A percentile compares a stretch with the other conserved stretches of the same genome.
These are phyloP conservation scores for Theristicus caerulescens DNA, from an alignment of 2,113 vertebrate genomes.

Conservation along the genomic window DNA sequence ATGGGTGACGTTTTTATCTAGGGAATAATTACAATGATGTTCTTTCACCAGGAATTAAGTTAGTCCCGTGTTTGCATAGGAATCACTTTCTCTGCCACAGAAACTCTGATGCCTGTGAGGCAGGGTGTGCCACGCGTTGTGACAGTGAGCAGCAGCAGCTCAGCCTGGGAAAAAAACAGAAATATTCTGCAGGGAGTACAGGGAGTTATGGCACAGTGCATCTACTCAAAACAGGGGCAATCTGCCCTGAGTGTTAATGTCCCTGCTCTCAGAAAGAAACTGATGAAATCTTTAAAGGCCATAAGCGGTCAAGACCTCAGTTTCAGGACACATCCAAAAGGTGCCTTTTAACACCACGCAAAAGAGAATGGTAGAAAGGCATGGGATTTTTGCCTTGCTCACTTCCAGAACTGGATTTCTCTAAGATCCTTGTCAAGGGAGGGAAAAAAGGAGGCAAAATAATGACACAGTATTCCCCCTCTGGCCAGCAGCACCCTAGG, in stretches of 20 bases:
- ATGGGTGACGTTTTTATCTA: background rate
- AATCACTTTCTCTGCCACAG: background rate
- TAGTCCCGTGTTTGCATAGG: background rate
- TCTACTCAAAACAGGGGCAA: background rate
- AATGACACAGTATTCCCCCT: background rate
- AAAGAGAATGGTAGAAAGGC: background rate
- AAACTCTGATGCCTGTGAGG: background rate
- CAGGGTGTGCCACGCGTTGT: rapidly evolving
- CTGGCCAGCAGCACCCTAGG: background rate
- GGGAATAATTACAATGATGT: background rate
- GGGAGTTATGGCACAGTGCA: background rate
- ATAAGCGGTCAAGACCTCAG: background rate
- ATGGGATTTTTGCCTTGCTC: background rate
- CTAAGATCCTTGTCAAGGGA: background rate
- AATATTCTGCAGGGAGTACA: background rate
- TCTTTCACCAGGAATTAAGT: background rate
- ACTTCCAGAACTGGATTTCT: background rate
- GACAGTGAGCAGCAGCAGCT: background rate
- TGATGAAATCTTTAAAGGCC: background rate
- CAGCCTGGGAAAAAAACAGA: rapidly evolving
- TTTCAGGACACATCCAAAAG: background rate
- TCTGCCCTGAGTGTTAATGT: background rate
- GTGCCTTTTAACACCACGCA: background rate
- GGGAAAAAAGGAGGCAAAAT: background rate
- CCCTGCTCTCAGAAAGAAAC: background rate